Percentiles rank a stretch among this genome's conserved stretches.
These are phyloP conservation scores for Carcinoscorpius rotundicauda DNA, from an alignment of 1,140 invertebrate species.

Conservation along the genomic window DNA sequence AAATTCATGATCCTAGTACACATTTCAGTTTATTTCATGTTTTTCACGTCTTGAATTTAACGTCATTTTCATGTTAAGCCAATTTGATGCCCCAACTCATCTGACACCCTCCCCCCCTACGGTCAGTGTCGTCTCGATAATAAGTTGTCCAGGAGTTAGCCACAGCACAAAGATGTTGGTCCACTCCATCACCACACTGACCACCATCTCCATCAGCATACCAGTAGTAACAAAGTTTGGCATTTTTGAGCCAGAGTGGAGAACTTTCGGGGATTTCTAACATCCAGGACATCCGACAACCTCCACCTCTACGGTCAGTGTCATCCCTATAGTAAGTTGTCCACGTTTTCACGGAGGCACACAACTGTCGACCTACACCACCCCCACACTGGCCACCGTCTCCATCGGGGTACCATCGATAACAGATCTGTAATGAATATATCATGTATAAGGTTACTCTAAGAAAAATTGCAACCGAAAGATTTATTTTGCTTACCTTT, in stretches of 20 bases:
- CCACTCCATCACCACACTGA: not conserved
- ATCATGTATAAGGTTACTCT: too few relatives aligned
- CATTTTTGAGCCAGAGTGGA: not conserved
- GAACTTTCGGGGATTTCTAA: not conserved
- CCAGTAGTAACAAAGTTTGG: constrained; percentile 3
- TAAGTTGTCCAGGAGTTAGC: constrained; percentile 7
- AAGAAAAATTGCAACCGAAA: too few relatives aligned
- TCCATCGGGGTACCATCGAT: constrained; percentile 9
- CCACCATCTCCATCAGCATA: constrained; percentile 8
- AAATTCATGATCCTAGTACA: too few relatives aligned
- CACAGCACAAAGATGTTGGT: constrained; percentile 7
- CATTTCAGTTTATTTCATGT: too few relatives aligned
- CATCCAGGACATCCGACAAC: constrained; percentile 9
- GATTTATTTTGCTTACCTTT: too few relatives aligned
- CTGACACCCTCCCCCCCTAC: constrained; percentile 6
- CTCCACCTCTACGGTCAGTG: constrained; percentile 5
- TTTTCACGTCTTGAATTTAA: too few relatives aligned
- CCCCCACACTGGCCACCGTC: not conserved
- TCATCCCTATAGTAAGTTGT: constrained; percentile 8
- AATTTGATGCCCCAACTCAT: constrained; percentile 8
- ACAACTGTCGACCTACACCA: not conserved
- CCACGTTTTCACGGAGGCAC: not conserved
- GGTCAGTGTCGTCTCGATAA: constrained; percentile 11
- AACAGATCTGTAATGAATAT: not conserved
- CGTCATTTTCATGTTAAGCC: too few relatives aligned